Conservation (phyloP, 2,113 vertebrate genomes). For the Xenotilapia caudafasciata region DNA sequence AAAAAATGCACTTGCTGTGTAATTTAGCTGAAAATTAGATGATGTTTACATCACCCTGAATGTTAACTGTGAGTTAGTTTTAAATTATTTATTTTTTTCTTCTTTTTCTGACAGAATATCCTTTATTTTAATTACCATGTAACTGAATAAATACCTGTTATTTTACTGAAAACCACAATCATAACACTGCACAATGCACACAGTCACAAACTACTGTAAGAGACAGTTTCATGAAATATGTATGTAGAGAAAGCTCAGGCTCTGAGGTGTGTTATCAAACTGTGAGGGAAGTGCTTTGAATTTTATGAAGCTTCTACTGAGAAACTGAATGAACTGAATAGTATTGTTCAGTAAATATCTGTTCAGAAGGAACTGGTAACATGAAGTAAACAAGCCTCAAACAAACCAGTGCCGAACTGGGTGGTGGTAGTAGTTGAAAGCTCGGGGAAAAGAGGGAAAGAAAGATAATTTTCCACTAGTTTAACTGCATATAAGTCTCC, state of each 20-base stretch:
- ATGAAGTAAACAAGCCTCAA: constrained; percentile 25
- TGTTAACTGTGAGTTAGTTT: not conserved
- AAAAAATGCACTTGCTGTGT: not conserved
- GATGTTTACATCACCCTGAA: not conserved
- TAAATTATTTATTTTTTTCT: not conserved
- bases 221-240: not conserved
- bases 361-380: constrained; percentile 12
- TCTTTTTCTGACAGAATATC: not conserved
- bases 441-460: not conserved
- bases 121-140: not conserved
- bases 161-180: not conserved
- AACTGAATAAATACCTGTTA: not conserved
- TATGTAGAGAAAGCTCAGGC: not conserved
- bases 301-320: constrained; percentile 33
- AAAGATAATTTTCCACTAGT: not conserved
- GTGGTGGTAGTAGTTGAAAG: not conserved
- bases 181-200: not conserved
- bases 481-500: not conserved
- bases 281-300: constrained; percentile 2
- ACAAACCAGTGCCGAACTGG: not conserved
- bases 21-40: not conserved
- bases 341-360: constrained; percentile 12
- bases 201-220: not conserved
- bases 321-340: not conserved
- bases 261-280: not conserved